Conservation (phyloP, 2,888 invertebrate genomes). For the Allophyes oxyacanthae region DNA sequence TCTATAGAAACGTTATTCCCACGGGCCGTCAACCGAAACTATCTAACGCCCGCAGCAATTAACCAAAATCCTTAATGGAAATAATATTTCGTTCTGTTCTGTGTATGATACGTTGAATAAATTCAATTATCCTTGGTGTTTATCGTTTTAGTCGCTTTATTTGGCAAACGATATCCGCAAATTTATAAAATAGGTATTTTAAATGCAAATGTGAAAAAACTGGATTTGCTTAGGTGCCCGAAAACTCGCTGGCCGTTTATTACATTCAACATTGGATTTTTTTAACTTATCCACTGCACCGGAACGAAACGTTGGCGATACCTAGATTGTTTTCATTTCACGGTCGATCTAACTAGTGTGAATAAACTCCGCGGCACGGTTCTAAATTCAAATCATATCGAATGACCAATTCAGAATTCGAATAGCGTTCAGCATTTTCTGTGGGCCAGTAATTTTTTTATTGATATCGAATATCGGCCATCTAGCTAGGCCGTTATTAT, state of each 20-base stretch:
- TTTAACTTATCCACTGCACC: constrained; percentile 43
- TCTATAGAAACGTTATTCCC: constrained; percentile 54
- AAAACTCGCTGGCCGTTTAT: constrained; percentile 36
- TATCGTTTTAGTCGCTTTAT: constrained; percentile 31
- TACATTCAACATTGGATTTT: constrained; percentile 14
- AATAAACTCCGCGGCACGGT: constrained; percentile 67
- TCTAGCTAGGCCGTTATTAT: constrained; percentile 27
- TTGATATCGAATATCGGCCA: constrained; percentile 45
- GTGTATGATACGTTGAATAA: constrained; percentile 24
- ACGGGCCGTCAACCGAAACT: constrained; percentile 58
- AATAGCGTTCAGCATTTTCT: constrained; percentile 63
- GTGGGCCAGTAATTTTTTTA: constrained; percentile 43
- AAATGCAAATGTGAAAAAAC: constrained; percentile 26
- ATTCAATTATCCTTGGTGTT: constrained; percentile 34
- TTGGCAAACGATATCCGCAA: constrained; percentile 26
- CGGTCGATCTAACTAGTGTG: constrained; percentile 70
- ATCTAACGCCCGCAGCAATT: constrained; percentile 54
- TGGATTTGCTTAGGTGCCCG: constrained; percentile 18
- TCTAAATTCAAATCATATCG: constrained; percentile 71
- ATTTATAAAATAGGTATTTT: not conserved
- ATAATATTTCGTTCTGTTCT: constrained; percentile 41
- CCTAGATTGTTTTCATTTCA: constrained; percentile 67
- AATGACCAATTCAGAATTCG: constrained; percentile 67
- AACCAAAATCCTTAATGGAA: constrained; percentile 49
- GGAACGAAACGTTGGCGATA: constrained; percentile 49